Evolutionary conservation across 1,140 invertebrate species (phyloP).

Genomic region (Drosophila insularis): DNA sequence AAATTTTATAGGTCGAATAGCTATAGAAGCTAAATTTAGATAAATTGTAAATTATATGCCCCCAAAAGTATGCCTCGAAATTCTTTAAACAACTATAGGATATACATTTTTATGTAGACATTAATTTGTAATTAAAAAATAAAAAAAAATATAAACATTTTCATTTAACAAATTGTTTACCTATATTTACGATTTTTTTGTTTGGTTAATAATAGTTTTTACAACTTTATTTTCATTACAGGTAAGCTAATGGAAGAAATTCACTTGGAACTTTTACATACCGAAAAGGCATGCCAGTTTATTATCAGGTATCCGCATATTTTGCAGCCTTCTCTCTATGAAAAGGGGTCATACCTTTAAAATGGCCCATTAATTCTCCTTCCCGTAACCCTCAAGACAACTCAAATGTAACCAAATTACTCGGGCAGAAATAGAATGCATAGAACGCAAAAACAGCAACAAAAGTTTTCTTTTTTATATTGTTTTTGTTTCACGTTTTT

Average conservation of each 20-base stretch:
- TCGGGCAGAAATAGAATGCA: slow-evolving; percentile 58
- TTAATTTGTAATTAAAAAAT: too few relatives aligned
- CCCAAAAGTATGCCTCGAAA: too few relatives aligned
- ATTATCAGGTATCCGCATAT: slow-evolving; percentile 1
- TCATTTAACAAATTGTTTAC: too few relatives aligned
- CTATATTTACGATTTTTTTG: too few relatives aligned
- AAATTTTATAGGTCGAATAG: background rate
- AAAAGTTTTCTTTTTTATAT: slow-evolving; percentile 29
- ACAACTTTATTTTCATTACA: slow-evolving; percentile 43
- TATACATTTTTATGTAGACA: too few relatives aligned
- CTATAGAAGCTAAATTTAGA: too few relatives aligned
- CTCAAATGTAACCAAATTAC: slow-evolving; percentile 67
- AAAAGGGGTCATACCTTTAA: slow-evolving; percentile 21
- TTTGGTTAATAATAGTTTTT: background rate
- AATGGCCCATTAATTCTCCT: slow-evolving; percentile 22
- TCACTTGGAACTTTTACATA: background rate
- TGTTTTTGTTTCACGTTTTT: slow-evolving; percentile 43
- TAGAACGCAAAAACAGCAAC: slow-evolving; percentile 14
- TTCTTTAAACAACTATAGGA: too few relatives aligned
- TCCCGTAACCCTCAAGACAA: slow-evolving; percentile 44
- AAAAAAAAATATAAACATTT: too few relatives aligned
- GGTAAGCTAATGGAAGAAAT: slow-evolving; percentile 44
- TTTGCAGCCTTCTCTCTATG: background rate
- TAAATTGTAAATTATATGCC: too few relatives aligned
- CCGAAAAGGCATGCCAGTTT: background rate